Base-by-base conservation (phyloP, 1,140 invertebrate species). In the Zaprionus tsacasi region DNA sequence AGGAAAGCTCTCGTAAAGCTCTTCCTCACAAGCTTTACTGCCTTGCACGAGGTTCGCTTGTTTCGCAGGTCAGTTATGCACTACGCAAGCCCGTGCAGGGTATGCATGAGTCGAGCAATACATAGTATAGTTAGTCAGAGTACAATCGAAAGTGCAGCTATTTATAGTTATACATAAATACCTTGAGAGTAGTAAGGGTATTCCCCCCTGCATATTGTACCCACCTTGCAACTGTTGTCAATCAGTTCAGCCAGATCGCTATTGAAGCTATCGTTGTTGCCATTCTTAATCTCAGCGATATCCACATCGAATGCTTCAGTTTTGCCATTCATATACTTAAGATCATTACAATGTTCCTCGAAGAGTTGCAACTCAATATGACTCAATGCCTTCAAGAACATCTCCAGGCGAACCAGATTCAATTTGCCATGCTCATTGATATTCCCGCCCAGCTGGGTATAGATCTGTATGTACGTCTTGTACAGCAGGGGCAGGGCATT, bases 401-500 rank as follows among this genome's bases (percentile, higher is more conserved):
- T 95, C 93, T 99, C 96, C 93, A 99, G 98, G 61, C 98, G 94
- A 15, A 91, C 87, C 59, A 99, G 93, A 92, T 99, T 97, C 38
- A 99, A 93, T 55, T 94, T 95, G 6, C 98, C 98, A 7, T 94
- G 93, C 93, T 99, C 97, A 93, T 99, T 99, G 57, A 99, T 96
- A 90, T 99, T 93, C 96, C 98, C 98, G 93, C 96, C 96, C 75
- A 99, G 94, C 15, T 94, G 95, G 1, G 97, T 98, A 76, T 99
- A 93, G 25, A 98, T 95, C 33, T 95, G 94, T 91, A 96, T 98
- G 91, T 99, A 99, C 2, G 96, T 96, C 80, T 95, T 94, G 93
- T 98, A 99, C 40, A 99, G 93, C 45, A 96, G 92, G 0, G 97
- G 96, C 55, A 99, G 91, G 36, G 98, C 97, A 87, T 98, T 97